These are phyloP conservation scores for Seriola rivoliana DNA, from an alignment of 2,113 vertebrate species.

Conservation along the genomic window DNA sequence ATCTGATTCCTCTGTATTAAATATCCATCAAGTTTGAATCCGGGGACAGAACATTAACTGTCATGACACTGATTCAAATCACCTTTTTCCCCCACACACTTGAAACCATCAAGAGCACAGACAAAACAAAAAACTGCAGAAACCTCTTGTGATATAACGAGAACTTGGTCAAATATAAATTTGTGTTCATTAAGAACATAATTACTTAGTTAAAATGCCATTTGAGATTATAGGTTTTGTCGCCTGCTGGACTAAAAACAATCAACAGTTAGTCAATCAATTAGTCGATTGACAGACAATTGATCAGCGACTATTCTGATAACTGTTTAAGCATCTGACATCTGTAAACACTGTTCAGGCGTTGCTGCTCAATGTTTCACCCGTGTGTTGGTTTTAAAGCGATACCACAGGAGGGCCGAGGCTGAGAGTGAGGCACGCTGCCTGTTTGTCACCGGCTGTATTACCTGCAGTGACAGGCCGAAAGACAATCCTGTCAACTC, in stretches of 20 bases:
- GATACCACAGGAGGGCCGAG: background rate
- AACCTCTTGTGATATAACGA: background rate
- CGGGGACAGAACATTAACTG: no score
- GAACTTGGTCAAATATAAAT: background rate
- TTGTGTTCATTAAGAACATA: no score
- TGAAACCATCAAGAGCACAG: background rate
- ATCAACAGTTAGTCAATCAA: background rate
- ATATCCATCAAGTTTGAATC: no score
- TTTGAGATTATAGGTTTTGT: no score
- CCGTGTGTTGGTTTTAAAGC: slow-evolving; percentile 9
- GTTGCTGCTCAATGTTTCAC: background rate
- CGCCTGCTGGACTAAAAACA: no score
- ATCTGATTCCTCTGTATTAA: no score
- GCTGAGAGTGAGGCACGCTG: background rate
- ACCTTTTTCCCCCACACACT: no score
- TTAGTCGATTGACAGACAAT: no score
- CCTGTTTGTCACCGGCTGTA: slow-evolving; percentile 43
- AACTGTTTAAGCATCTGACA: background rate
- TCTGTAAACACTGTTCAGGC: background rate
- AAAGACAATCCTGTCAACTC: slow-evolving; percentile 66
- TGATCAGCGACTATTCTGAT: no score
- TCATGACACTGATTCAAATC: background rate
- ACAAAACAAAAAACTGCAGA: background rate
- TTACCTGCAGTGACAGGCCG: slow-evolving; percentile 53
- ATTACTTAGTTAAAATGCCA: no score